Evolutionary conservation across 2,797 vertebrate species (phyloP).

Genomic region (Furcifer pardalis): DNA sequence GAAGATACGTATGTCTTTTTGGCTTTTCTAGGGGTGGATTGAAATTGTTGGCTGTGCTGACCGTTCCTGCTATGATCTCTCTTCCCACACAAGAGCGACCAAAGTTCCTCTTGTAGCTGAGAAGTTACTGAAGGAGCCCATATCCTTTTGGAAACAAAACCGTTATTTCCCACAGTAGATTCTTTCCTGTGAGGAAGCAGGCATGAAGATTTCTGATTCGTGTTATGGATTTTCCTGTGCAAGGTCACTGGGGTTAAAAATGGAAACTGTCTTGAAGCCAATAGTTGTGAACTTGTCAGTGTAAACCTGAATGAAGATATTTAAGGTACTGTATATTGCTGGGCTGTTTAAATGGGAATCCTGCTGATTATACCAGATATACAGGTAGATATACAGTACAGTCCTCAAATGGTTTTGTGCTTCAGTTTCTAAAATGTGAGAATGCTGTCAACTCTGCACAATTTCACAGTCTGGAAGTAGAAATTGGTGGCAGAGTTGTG

Average conservation of each 20-base stretch:
- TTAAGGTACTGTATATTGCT: too few relatives aligned
- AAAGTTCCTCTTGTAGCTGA: conserved; percentile 96
- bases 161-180: not conserved
- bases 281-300: not conserved
- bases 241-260: not conserved
- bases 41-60: conserved; percentile 98
- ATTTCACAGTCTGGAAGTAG: too few relatives aligned
- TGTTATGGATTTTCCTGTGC: not conserved
- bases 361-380: too few relatives aligned
- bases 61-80: conserved; percentile 94
- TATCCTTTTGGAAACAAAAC: conserved; percentile 85
- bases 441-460: not conserved
- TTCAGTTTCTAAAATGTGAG: not conserved
- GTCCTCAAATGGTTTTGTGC: not conserved
- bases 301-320: too few relatives aligned
- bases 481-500: not conserved
- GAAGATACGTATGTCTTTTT: not conserved
- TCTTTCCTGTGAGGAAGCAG: not conserved
- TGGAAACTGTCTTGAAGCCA: not conserved
- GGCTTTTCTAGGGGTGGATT: conserved; percentile 91
- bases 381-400: too few relatives aligned
- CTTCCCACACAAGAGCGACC: conserved; percentile 91
- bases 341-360: too few relatives aligned
- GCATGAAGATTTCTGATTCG: not conserved
- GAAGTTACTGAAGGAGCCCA: conserved; percentile 96